phyloP scores from a whole-genome alignment of 2,888 invertebrate species.

The Drosophila ezoana region DNA sequence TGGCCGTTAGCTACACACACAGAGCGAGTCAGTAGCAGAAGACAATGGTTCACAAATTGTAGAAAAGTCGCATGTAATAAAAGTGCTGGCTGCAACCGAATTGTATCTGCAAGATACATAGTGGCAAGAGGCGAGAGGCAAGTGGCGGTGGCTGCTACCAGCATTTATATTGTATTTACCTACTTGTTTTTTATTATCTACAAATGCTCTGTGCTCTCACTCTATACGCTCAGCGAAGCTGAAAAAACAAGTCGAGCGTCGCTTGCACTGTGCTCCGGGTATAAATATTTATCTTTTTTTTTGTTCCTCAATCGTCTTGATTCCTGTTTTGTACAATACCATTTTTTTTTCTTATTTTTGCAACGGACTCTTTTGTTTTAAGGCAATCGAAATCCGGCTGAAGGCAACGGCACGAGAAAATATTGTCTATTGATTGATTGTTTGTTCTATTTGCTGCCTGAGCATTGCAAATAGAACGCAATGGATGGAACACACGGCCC shows the following conservation, averaged over 20 bases:
- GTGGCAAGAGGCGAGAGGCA: slow-evolving; percentile 16
- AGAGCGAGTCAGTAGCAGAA: slow-evolving; percentile 30
- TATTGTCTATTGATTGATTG: slow-evolving; percentile 80
- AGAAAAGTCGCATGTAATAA: slow-evolving; percentile 79
- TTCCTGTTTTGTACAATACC: slow-evolving; percentile 39
- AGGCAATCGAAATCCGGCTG: slow-evolving; percentile 77
- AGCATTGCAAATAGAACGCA: slow-evolving; percentile 46
- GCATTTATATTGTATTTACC: slow-evolving; percentile 80
- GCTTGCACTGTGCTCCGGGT: slow-evolving; percentile 78
- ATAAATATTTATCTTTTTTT: slow-evolving; percentile 75
- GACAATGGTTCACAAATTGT: slow-evolving; percentile 78
- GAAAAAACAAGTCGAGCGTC: slow-evolving; percentile 80
- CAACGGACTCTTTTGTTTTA: slow-evolving; percentile 70
- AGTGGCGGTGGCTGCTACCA: slow-evolving; percentile 59
- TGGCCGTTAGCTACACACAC: slow-evolving; percentile 61
- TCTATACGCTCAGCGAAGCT: slow-evolving; percentile 78
- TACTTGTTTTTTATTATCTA: slow-evolving; percentile 81
- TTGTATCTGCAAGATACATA: slow-evolving; percentile 77
- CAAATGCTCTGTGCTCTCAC: slow-evolving; percentile 65
- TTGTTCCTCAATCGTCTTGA: slow-evolving; percentile 48
- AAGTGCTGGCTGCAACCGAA: slow-evolving; percentile 80
- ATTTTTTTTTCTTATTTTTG: slow-evolving; percentile 34
- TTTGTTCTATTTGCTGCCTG: slow-evolving; percentile 71
- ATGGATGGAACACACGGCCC: slow-evolving; percentile 57
- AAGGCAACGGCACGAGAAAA: slow-evolving; percentile 65